Percentiles rank a stretch among this genome's conserved stretches.
Evolutionary conservation across 1,140 invertebrate species (phyloP).

Genomic region (Drosophila obscura): DNA sequence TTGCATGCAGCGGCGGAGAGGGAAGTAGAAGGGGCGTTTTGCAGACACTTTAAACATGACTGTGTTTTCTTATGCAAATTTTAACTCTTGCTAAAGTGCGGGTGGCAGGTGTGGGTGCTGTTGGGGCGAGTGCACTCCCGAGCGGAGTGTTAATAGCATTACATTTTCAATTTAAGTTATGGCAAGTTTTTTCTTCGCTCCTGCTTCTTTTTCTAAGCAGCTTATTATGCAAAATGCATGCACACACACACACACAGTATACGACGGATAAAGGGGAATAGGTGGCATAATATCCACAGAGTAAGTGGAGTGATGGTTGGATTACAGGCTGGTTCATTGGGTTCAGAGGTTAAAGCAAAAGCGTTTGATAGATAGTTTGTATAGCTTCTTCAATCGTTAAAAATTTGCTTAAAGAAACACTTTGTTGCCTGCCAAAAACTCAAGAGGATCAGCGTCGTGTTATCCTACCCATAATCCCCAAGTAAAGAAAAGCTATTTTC

Average conservation of each 20-base stretch:
- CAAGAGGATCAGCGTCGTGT: slow-evolving; percentile 10
- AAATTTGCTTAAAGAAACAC: not conserved
- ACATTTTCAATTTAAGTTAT: slow-evolving; percentile 72
- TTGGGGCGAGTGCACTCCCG: slow-evolving; percentile 6
- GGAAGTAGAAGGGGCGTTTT: not conserved
- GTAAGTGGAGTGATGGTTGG: not conserved
- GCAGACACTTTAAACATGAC: slow-evolving; percentile 39
- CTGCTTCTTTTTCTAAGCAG: slow-evolving; percentile 30
- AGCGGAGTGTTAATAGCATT: slow-evolving; percentile 67
- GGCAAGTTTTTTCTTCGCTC: slow-evolving; percentile 39
- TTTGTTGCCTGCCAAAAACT: not conserved
- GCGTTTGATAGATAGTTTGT: not conserved
- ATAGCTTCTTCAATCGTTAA: not conserved
- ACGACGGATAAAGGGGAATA: slow-evolving; percentile 10
- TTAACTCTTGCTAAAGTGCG: slow-evolving; percentile 3
- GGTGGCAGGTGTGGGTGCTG: slow-evolving; percentile 5
- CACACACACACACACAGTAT: slow-evolving; percentile 22
- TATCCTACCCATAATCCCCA: slow-evolving; percentile 24
- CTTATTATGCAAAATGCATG: slow-evolving; percentile 63
- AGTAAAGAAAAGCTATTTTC: slow-evolving; percentile 26
- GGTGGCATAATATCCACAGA: slow-evolving; percentile 10
- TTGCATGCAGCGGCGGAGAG: slow-evolving; percentile 40
- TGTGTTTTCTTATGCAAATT: slow-evolving; percentile 70
- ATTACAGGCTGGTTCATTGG: not conserved
- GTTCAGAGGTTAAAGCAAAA: not conserved